Conservation (phyloP, 2,797 vertebrate species). For the Acanthurus leucopareius region DNA sequence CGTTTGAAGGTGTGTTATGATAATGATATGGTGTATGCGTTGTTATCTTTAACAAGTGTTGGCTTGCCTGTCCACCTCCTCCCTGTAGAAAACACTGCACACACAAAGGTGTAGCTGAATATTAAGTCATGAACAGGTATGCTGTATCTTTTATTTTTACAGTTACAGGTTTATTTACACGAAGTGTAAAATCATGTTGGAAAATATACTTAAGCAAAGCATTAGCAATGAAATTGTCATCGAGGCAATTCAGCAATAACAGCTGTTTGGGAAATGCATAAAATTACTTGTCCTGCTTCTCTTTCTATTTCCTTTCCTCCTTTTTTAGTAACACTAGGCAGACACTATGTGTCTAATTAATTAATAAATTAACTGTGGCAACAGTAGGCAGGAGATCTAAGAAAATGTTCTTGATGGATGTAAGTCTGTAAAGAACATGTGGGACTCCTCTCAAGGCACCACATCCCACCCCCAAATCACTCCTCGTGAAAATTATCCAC, state of each 20-base stretch:
- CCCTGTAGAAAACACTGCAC: conserved; percentile 2
- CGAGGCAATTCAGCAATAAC: conserved; percentile 41
- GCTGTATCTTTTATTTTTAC: conserved; percentile 19
- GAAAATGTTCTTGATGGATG: conserved; percentile 70
- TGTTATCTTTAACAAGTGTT: conserved; percentile 52
- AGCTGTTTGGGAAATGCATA: conserved; percentile 57
- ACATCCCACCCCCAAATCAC: conserved; percentile 50
- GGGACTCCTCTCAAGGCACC: conserved; percentile 52
- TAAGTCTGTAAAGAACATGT: conserved; percentile 69
- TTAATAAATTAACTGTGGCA: conserved; percentile 29
- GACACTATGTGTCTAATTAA: conserved; percentile 72
- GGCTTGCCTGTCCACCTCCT: not conserved
- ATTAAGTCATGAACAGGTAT: not conserved
- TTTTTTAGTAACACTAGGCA: not conserved
- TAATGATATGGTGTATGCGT: conserved; percentile 46
- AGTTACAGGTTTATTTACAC: conserved; percentile 5
- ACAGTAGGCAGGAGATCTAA: conserved; percentile 54
- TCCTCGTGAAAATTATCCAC: conserved; percentile 63
- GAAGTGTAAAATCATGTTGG: conserved; percentile 12
- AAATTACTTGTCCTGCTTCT: conserved; percentile 45
- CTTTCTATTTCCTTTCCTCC: conserved; percentile 8
- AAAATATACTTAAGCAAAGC: conserved; percentile 26
- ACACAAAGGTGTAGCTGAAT: not conserved
- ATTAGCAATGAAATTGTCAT: conserved; percentile 44
- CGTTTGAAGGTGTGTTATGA: conserved; percentile 54